Percentiles rank a stretch among this genome's conserved stretches.
phyloP scores from a whole-genome alignment of 2,113 vertebrate genomes.

The Typhlomys cinereus region DNA sequence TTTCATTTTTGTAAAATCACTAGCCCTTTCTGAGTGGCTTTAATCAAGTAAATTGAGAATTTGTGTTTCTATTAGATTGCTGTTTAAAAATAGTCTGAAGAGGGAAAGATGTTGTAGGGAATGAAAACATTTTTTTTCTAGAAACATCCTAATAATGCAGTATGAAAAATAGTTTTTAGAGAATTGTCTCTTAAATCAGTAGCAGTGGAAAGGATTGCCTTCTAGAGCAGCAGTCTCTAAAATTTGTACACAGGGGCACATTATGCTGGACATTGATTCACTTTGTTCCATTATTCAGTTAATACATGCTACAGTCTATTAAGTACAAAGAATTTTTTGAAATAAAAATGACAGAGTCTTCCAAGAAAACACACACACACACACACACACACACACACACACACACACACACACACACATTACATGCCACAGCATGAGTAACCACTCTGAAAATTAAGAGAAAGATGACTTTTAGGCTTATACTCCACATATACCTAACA shows the following conservation, averaged over 20 bases:
- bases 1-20: not conserved
- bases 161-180: not conserved
- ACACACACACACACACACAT: no score
- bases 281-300: not conserved
- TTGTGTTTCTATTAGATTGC: not conserved
- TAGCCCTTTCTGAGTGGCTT: not conserved
- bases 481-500: not conserved
- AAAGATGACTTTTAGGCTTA: not conserved
- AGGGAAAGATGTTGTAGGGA: not conserved
- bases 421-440: no score
- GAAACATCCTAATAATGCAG: not conserved
- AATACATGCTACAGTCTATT: not conserved
- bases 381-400: no score
- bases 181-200: not conserved
- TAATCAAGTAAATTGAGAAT: slow-evolving; percentile 3
- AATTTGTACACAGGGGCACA: not conserved
- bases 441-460: not conserved
- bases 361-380: no score
- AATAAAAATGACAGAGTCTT: not conserved
- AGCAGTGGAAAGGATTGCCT: not conserved
- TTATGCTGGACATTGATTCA: not conserved
- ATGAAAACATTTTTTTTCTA: not conserved
- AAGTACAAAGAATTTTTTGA: not conserved
- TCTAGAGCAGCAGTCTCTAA: not conserved
- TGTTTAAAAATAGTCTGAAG: not conserved